Base-by-base conservation (phyloP, 2,888 invertebrate genomes). In the Plebejus anna region DNA sequence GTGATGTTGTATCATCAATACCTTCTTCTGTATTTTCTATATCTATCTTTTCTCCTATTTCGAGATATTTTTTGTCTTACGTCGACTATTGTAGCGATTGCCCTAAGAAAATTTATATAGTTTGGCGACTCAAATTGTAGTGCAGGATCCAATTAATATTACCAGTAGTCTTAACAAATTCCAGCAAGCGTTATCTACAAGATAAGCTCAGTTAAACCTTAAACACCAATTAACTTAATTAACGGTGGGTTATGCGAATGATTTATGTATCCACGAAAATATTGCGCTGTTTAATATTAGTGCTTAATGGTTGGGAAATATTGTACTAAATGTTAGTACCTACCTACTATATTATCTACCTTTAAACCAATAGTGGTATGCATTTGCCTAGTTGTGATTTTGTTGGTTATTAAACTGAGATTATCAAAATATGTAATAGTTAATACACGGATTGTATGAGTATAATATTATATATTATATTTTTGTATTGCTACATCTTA, bases 191-290 rank as follows among this genome's bases (percentile, higher is more conserved):
- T 73, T 55, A 73, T 73, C 73, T 11, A 28, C 47, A 22, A 28
- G 55, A 55, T 55, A 55, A 73, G 73, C 73, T 22, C 28, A 51
- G 73, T 55, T 73, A 32, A 73, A 73, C 51, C 55, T 55, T 73
- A 47, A 42, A 73, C 51, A 73, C 32, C 73, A 73, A 51, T 73
- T 73, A 73, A 51, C 55, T 55, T 32, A 55, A 55, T 51, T 73
- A 51, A 51, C 72, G 9, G 51, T 51, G 32, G 47, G 73, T 28
- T 47, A 72, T 28, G 13, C 71, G 32, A 73, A 73, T 73, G 73
- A 55, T 51, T 73, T 73, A 73, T 73, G 73, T 55, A 55, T 73
- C 16, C 13, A 73, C 73, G 51, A 73, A 73, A 73, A 73, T 73
- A 51, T 73, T 13, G 6, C 55, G 51, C 22, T 22, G 51, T 28